A percentile compares a stretch with the other conserved stretches of the same genome.
These are phyloP conservation scores for Sardinella longiceps DNA, from an alignment of 2,797 vertebrate species.

Conservation along the genomic window DNA sequence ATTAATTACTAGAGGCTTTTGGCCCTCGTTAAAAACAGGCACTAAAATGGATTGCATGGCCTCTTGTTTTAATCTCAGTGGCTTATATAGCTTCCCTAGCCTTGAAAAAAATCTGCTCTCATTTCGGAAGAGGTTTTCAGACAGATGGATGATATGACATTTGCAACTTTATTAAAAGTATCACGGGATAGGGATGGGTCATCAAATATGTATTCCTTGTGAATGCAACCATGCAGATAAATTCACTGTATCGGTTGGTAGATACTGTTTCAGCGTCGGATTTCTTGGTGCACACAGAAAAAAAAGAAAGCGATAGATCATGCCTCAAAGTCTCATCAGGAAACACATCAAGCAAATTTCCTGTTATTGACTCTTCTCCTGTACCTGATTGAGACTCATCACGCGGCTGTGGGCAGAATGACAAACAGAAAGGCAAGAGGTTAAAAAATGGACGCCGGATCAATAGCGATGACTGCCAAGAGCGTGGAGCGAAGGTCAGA, in stretches of 20 bases:
- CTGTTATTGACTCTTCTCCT: slow-evolving; percentile 66
- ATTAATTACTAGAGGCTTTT: slow-evolving; percentile 69
- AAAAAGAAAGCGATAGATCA: slow-evolving; percentile 57
- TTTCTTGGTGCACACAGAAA: slow-evolving; percentile 50
- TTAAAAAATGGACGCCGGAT: slow-evolving; percentile 74
- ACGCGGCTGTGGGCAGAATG: slow-evolving; percentile 59
- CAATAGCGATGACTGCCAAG: slow-evolving; percentile 73
- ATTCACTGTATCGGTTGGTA: slow-evolving; percentile 41
- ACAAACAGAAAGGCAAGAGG: slow-evolving; percentile 71
- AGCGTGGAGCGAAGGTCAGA: slow-evolving; percentile 61
- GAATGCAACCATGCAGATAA: slow-evolving; percentile 13
- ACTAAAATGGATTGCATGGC: slow-evolving; percentile 57
- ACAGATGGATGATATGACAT: slow-evolving; percentile 1
- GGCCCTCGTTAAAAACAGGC: slow-evolving; percentile 67
- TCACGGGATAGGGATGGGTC: not conserved
- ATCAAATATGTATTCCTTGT: not conserved
- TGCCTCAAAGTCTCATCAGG: slow-evolving; percentile 59
- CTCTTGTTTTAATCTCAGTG: slow-evolving; percentile 56
- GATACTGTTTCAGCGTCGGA: slow-evolving; percentile 58
- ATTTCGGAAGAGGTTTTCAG: slow-evolving; percentile 12
- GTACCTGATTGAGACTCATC: slow-evolving; percentile 71
- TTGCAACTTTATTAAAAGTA: slow-evolving; percentile 5
- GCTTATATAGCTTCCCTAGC: slow-evolving; percentile 51
- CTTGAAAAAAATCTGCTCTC: slow-evolving; percentile 37
- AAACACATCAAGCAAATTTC: slow-evolving; percentile 64